Percentiles rank a stretch among this genome's conserved stretches.
phyloP scores from a whole-genome alignment of 2,888 invertebrate genomes.

The Monochamus alternatus region DNA sequence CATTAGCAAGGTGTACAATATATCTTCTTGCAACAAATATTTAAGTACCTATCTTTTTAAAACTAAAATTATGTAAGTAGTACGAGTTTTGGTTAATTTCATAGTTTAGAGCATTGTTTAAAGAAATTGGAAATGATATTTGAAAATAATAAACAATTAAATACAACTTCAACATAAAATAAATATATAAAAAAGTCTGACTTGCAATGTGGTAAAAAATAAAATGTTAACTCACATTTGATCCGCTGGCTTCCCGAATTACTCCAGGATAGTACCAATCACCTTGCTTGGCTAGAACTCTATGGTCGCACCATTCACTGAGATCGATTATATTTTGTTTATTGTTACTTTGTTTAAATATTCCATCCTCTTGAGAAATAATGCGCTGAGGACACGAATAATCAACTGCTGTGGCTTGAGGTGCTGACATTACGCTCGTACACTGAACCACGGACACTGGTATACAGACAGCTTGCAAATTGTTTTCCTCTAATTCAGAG shows the following conservation, averaged over 20 bases:
- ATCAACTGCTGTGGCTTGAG: conserved; percentile 68
- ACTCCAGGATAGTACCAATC: conserved; percentile 90
- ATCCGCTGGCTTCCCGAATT: conserved; percentile 82
- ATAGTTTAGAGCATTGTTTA: too few species aligned
- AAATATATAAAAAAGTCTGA: too few species aligned
- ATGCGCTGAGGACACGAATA: conserved; percentile 64
- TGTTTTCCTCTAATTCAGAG: conserved; percentile 80
- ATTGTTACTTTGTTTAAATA: conserved; percentile 54
- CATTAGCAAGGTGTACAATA: too few species aligned
- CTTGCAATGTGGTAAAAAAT: neutral
- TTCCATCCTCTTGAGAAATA: conserved; percentile 59
- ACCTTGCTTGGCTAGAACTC: conserved; percentile 90
- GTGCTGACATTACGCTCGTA: conserved; percentile 62
- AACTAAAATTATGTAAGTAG: too few species aligned
- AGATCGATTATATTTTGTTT: conserved; percentile 78
- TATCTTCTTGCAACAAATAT: neutral
- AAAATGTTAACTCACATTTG: conserved; percentile 71
- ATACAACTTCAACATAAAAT: too few species aligned
- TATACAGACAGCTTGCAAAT: conserved; percentile 60
- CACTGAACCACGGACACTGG: conserved; percentile 68
- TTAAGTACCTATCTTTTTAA: neutral
- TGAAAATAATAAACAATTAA: too few species aligned
- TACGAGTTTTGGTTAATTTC: too few species aligned
- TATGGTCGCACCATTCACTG: conserved; percentile 94
- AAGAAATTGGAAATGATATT: too few species aligned